Conservation (phyloP, 1,140 invertebrate genomes). For the Nasonia longicornis region DNA sequence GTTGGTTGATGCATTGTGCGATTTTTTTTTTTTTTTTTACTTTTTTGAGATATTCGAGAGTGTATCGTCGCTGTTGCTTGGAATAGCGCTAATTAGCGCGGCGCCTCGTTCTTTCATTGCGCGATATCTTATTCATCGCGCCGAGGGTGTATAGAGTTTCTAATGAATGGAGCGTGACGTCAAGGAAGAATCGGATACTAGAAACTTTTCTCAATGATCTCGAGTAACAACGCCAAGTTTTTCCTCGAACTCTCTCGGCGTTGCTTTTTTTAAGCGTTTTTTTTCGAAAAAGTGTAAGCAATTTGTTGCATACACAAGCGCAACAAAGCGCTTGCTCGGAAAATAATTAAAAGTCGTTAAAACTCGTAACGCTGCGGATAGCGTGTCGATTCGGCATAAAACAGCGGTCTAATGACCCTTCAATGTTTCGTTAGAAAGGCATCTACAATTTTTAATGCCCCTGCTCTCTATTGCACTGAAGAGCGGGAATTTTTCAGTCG, state of each 20-base stretch:
- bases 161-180: constrained; percentile 22
- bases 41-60: neutral
- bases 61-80: neutral
- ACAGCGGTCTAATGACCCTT: neutral
- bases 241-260: no score
- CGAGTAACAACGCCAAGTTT: neutral
- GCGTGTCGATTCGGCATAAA: no score
- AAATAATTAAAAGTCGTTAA: neutral
- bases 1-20: neutral
- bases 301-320: no score
- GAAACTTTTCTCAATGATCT: neutral
- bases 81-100: no score
- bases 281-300: no score
- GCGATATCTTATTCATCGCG: neutral
- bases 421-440: neutral
- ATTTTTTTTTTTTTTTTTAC: neutral
- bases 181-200: neutral
- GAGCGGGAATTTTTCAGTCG: no score
- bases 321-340: neutral
- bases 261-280: no score
- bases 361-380: neutral
- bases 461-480: neutral
- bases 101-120: neutral
- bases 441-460: no score
- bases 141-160: neutral